Base-by-base conservation (phyloP, 2,113 vertebrate species). In the Upupa epops region DNA sequence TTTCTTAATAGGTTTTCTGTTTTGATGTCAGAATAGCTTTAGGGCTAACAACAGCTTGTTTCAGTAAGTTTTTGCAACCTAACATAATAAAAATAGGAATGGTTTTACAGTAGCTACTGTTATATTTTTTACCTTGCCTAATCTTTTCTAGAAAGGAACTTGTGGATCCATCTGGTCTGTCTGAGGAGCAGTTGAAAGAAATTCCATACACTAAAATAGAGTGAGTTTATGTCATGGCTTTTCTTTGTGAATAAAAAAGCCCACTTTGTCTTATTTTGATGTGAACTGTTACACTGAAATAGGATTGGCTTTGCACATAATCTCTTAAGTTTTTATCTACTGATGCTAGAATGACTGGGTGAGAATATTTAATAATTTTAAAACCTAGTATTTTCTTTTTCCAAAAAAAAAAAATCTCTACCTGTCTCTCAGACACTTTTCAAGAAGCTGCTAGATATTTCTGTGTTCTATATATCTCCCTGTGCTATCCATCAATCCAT, bases 201-300 rank as follows among this genome's bases (percentile, higher is more conserved):
- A 99, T 99, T 83, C 98, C 98, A 4, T 99, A 99, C 69, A 98
- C 98, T 89, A 98, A 98, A 98, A 97, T 99, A 91, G 98, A 98
- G 98, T 99, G 74, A 98, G 98, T 98, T 81, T 86, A 49, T 73
- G 32, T 78, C 37, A 54, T 34, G 22, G 28, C 48, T 93, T 93
- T 85, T 68, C 7, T 51, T 46, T 25, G 16, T 92, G 31, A 69
- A 54, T 74, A 40, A 56, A 82, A 64, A 78, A 59, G 8, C 22
- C 13, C 4, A 5, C n/a, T 66, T 72, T 42, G 63, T 85, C 11
- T 31, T 71, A 26, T n/a, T 86, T 91, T 76, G 63, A 12, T 49
- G 3, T 74, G 73, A 71, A 34, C 4, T 61, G 26, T 84, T n/a
- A 11, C n/a, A 45, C 14, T 88, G 66, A 78, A 85, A 45, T 49